Evolutionary conservation across 2,797 vertebrate species (phyloP), one percentile per base, ranked within the genome.

Genomic region (Sebastes minor): DNA sequence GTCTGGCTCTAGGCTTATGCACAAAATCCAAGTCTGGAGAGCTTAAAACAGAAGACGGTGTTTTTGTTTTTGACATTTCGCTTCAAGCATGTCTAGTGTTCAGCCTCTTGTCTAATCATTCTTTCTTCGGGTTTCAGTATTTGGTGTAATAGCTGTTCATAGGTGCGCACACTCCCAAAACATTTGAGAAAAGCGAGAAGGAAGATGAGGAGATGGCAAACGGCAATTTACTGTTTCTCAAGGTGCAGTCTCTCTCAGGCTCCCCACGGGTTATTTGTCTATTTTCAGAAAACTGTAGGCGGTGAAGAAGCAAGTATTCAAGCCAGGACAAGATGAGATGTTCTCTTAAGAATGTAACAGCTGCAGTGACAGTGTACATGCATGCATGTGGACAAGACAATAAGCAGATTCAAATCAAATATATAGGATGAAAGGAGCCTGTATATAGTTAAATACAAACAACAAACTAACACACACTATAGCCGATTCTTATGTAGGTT

Each of bases 241-340:
- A 92, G 90, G 91, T 92, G 82, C 79, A 86, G 88, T 86, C 85
- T 84, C 77, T 86, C 53, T 79, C 82, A 81, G 81, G 80, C 88
- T 91, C 89, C 86, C 88, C 81, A 71, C 38, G 74, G 89, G 75
- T 90, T 91, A 89, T 91, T 91, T 91, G 84, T 92, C 92, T 93
- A 94, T 94, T 94, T 94, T 75, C 86, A 89, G 92, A 94, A 56
- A 91, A 86, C 74, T 86, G 92, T 92, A 71, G 93, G 93, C 82
- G 89, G 89, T 75, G 74, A 81, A 79, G 78, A 53, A 89, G 84
- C 81, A 74, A 86, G 80, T 69, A 60, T 89, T 90, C 86, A 82
- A 89, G 89, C 87, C 84, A 85, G 87, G 88, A 92, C 89, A 89
- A 66, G 84, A 91, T 85, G 78, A 91, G 76, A 89, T 85, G 76